Conservation (phyloP, 2,797 vertebrate species). For the Ambastaia sidthimunki region DNA sequence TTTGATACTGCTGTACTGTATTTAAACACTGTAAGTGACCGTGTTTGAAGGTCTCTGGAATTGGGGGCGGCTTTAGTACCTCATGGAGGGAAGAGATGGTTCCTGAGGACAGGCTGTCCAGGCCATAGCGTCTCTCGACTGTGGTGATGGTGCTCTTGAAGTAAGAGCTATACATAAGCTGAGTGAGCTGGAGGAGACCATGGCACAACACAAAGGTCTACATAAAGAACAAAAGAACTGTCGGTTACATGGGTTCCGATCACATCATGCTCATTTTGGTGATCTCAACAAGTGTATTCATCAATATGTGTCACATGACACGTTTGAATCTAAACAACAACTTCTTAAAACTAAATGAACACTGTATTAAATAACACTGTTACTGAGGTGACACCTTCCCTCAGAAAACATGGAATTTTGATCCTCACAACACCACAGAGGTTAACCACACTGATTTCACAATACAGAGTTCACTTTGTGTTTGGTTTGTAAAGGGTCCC, state of each 20-base stretch:
- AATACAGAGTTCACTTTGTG: slow-evolving; percentile 9
- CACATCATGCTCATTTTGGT: not conserved
- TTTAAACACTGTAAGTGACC: too few relatives aligned
- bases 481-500: not conserved
- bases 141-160: slow-evolving; percentile 98
- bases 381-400: not conserved
- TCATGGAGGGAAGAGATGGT: slow-evolving; percentile 95
- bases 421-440: not conserved
- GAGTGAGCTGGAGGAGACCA: slow-evolving; percentile 90
- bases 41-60: not conserved
- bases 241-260: not conserved
- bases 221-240: not conserved
- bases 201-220: slow-evolving; percentile 95
- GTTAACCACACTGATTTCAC: slow-evolving; percentile 26
- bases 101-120: slow-evolving; percentile 93
- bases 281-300: slow-evolving; percentile 9
- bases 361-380: not conserved
- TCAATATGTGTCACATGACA: not conserved
- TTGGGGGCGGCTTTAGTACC: slow-evolving; percentile 70
- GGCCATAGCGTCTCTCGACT: slow-evolving; percentile 94
- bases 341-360: not conserved
- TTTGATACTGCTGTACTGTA: too few relatives aligned
- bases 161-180: slow-evolving; percentile 93
- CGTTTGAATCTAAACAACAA: not conserved
- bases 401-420: slow-evolving; percentile 4